These are phyloP conservation scores for Biston stratarius DNA, from an alignment of 2,888 invertebrate species.

Conservation along the genomic window DNA sequence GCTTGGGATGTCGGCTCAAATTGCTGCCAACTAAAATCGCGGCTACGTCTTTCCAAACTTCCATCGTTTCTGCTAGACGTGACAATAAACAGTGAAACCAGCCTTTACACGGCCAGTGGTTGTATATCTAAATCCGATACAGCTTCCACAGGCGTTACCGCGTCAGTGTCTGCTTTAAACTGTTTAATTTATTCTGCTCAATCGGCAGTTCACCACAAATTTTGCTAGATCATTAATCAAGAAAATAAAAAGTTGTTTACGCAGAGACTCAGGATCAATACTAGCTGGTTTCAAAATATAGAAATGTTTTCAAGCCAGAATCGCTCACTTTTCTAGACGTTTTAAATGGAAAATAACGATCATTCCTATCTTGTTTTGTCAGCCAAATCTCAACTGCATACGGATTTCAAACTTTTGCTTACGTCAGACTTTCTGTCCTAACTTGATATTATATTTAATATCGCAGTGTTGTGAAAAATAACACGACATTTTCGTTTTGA, in stretches of 20 bases:
- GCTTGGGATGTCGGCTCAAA: too few relatives aligned
- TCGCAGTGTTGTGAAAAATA: background rate
- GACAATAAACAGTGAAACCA: too few relatives aligned
- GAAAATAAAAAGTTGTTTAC: constrained; percentile 9
- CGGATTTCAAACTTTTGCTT: constrained; percentile 35
- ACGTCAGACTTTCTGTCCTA: constrained; percentile 1
- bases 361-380: constrained; percentile 37
- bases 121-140: too few relatives aligned
- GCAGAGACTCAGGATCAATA: background rate
- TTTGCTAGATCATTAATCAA: constrained; percentile 7
- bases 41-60: too few relatives aligned
- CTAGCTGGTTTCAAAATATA: constrained; percentile 2
- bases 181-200: background rate
- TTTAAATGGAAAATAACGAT: constrained; percentile 33
- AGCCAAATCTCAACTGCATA: constrained; percentile 33
- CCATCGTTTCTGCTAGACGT: too few relatives aligned
- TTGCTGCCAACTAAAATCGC: too few relatives aligned
- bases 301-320: constrained; percentile 11
- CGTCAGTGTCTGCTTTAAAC: background rate
- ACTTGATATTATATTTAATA: background rate
- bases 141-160: too few relatives aligned
- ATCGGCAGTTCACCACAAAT: background rate
- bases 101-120: too few relatives aligned
- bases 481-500: background rate
- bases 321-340: constrained; percentile 18